Evolutionary conservation across 2,888 invertebrate species (phyloP), one percentile per base, ranked within the genome.

Genomic region (Dynastes tityus): DNA sequence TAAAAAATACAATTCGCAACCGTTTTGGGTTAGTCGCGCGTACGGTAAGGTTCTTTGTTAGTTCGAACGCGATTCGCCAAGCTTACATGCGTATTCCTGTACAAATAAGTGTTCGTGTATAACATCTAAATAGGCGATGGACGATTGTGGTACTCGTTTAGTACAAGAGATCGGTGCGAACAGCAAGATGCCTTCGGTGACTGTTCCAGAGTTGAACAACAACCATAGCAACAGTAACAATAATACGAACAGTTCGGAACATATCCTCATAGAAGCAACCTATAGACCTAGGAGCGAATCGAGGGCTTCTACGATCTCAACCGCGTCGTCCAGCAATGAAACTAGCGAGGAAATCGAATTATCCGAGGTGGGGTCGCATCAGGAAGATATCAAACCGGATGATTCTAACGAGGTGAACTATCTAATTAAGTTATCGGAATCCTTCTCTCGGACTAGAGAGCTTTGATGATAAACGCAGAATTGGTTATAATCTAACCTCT

Each of bases 241-340:
- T 45, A 45, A 45, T 8, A 11, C 45, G 11, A 45, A 11, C 8
- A 11, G 45, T 78, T 79, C 80, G 11, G 78, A 73, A n/a, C 65
- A 68, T 29, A 45, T 76, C 45, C 45, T 75, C 45, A 37, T 37
- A 4, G 78, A 80, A 9, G 74, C 74, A 13, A 63, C 65, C 58
- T 79, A 82, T 58, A 77, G 76, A 61, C 79, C 71, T 67, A 78
- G 82, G 65, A 83, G 82, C 70, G 78, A 64, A 49, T 84, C 84
- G 13, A 80, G 82, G 79, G 82, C 82, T 65, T 85, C 78, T 9
- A 78, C 85, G 32, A 74, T 85, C 61, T 86, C 85, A 32, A 86
- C 85, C 82, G 84, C 82, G 40, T 84, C 85, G 74, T 85, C 85
- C 82, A 84, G 82, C 78, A 74, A 74, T 29, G 85, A 85, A 77